A percentile compares a stretch with the other conserved stretches of the same genome.
These are phyloP conservation scores for Paramormyrops kingsleyae DNA, from an alignment of 2,113 vertebrate genomes.

Conservation along the genomic window DNA sequence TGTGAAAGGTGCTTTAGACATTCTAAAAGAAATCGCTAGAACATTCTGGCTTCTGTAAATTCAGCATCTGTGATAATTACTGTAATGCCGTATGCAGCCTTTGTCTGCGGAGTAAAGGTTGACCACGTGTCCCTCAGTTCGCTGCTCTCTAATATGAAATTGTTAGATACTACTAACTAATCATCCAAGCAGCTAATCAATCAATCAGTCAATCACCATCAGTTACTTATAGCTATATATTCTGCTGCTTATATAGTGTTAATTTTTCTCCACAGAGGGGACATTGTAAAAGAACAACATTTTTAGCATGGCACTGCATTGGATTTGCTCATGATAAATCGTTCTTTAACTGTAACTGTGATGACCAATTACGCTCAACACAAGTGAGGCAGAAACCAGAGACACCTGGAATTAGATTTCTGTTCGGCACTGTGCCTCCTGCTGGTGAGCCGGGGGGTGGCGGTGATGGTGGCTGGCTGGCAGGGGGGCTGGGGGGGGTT, in stretches of 20 bases:
- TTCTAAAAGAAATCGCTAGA: conserved; percentile 9
- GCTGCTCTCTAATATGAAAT: neutral
- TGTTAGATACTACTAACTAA: neutral
- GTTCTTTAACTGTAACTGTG: conserved; percentile 1
- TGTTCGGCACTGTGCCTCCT: neutral
- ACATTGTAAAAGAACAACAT: neutral
- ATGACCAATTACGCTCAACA: neutral
- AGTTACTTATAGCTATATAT: neutral
- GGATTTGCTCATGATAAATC: conserved; percentile 3
- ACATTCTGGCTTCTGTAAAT: neutral
- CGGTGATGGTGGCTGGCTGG: neutral
- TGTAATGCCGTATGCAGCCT: neutral
- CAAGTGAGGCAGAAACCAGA: conserved; percentile 15
- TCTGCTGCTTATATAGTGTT: neutral
- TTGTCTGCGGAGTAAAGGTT: neutral
- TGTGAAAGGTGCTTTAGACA: conserved; percentile 32
- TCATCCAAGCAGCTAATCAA: neutral
- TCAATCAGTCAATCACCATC: neutral
- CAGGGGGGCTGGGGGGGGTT: neutral
- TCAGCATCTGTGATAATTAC: conserved; percentile 20
- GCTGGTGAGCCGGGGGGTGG: neutral
- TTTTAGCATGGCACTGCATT: neutral
- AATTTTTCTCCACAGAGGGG: neutral
- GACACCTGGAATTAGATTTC: conserved; percentile 7
- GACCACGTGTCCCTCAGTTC: neutral